Percentiles rank a stretch among this genome's conserved stretches.
phyloP scores from a whole-genome alignment of 1,140 invertebrate species.

The Orius insidiosus region DNA sequence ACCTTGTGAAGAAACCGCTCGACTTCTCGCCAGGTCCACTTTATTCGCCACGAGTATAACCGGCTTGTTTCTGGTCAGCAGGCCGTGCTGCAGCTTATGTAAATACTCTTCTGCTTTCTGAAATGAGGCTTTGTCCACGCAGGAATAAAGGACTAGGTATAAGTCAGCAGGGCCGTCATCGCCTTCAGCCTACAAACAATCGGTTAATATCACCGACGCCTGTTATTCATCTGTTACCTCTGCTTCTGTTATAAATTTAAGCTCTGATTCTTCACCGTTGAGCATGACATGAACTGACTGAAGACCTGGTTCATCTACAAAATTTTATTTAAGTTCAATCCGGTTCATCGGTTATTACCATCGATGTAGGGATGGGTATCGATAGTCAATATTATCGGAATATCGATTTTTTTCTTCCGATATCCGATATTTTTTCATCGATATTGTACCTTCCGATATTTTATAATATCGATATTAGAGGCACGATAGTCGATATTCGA shows the following conservation, averaged over 20 bases:
- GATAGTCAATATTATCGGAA: too few species aligned
- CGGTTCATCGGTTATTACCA: too few species aligned
- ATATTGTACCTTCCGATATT: too few species aligned
- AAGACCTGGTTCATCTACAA: constrained; percentile 48
- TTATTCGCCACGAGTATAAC: constrained; percentile 88
- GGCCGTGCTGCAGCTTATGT: constrained; percentile 50
- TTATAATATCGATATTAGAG: too few species aligned
- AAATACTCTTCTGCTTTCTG: constrained; percentile 62
- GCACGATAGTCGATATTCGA: too few species aligned
- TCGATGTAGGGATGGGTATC: too few species aligned
- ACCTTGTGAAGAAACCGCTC: constrained; percentile 81
- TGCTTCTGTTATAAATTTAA: constrained; percentile 46
- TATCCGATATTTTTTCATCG: too few species aligned
- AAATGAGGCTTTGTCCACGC: constrained; percentile 77
- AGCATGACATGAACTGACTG: constrained; percentile 75
- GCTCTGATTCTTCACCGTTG: constrained; percentile 76
- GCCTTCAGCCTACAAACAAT: constrained; percentile 45
- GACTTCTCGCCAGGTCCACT: constrained; percentile 78
- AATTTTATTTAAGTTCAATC: too few species aligned
- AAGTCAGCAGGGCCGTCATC: constrained; percentile 62
- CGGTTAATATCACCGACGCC: not conserved
- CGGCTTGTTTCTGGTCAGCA: constrained; percentile 51
- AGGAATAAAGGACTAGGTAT: constrained; percentile 77
- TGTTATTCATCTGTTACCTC: too few species aligned
- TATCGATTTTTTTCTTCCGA: too few species aligned